Evolutionary conservation across 1,140 invertebrate genomes (phyloP).

Genomic region (Oedothorax gibbosus): DNA sequence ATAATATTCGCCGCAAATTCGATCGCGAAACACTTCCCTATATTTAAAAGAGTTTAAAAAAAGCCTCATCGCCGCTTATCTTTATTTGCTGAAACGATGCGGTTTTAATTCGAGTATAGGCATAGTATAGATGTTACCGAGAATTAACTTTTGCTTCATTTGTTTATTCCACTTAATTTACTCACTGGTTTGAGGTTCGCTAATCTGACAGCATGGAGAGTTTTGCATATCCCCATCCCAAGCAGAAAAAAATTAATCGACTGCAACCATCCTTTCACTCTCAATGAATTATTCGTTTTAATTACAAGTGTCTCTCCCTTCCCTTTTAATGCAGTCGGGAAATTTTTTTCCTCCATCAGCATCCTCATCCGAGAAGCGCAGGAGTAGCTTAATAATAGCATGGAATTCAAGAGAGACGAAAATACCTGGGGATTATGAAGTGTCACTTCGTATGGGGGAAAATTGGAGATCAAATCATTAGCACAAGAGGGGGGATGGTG

Average conservation of each 20-base stretch:
- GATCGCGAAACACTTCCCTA: too few species aligned
- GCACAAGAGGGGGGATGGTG: constrained; percentile 36
- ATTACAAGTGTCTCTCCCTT: constrained; percentile 54
- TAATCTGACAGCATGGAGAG: constrained; percentile 37
- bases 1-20: too few species aligned
- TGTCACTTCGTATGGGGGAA: constrained; percentile 48
- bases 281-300: constrained; percentile 60
- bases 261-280: constrained; percentile 40
- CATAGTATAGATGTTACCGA: constrained; percentile 6
- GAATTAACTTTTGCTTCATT: constrained; percentile 24
- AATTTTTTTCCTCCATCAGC: constrained; percentile 23
- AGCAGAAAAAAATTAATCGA: constrained; percentile 47
- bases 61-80: background rate
- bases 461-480: constrained; percentile 61
- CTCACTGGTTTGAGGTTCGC: constrained; percentile 46
- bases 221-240: constrained; percentile 40
- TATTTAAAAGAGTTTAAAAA: background rate
- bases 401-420: constrained; percentile 27
- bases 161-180: constrained; percentile 51
- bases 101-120: constrained; percentile 11
- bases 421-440: constrained; percentile 57
- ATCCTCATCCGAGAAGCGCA: constrained; percentile 24
- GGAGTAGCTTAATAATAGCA: constrained; percentile 50
- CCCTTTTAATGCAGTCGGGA: constrained; percentile 29
- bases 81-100: background rate